Conservation (phyloP, 2,797 vertebrate species). For the Protonibea diacanthus region DNA sequence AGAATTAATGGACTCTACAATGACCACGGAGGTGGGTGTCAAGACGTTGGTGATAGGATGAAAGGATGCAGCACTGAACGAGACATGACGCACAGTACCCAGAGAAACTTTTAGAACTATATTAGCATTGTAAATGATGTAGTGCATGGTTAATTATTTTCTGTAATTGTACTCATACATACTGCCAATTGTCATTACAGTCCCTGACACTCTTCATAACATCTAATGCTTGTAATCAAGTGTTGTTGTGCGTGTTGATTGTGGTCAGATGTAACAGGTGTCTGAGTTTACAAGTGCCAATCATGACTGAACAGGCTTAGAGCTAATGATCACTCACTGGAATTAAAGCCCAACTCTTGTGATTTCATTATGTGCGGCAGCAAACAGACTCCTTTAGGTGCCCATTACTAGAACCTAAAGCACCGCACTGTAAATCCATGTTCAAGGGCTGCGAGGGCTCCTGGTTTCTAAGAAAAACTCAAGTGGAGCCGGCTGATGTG, state of each 20-base stretch:
- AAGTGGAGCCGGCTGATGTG: background rate
- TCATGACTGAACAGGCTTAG: conserved; percentile 34
- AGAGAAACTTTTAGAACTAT: background rate
- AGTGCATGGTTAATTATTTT: background rate
- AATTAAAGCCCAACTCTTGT: conserved; percentile 24
- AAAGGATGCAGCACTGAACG: background rate
- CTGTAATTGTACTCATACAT: background rate
- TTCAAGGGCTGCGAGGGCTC: background rate
- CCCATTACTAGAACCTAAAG: background rate
- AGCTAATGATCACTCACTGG: conserved; percentile 44
- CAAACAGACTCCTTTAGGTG: conserved; percentile 22
- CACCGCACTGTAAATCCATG: background rate
- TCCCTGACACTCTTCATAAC: conserved; percentile 42
- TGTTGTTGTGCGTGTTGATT: background rate
- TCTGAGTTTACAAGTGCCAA: conserved; percentile 55
- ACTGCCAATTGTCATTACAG: conserved; percentile 46
- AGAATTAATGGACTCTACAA: background rate
- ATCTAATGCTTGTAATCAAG: conserved; percentile 32
- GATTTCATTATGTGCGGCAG: conserved; percentile 45
- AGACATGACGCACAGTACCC: background rate
- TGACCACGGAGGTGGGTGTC: background rate
- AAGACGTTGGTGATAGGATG: background rate
- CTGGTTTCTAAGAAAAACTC: conserved; percentile 7
- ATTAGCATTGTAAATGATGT: background rate
- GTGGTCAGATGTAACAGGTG: conserved; percentile 31